A percentile compares a stretch with the other conserved stretches of the same genome.
Evolutionary conservation across 2,113 vertebrate genomes (phyloP).

Genomic region (Chlorodrepanis virens): DNA sequence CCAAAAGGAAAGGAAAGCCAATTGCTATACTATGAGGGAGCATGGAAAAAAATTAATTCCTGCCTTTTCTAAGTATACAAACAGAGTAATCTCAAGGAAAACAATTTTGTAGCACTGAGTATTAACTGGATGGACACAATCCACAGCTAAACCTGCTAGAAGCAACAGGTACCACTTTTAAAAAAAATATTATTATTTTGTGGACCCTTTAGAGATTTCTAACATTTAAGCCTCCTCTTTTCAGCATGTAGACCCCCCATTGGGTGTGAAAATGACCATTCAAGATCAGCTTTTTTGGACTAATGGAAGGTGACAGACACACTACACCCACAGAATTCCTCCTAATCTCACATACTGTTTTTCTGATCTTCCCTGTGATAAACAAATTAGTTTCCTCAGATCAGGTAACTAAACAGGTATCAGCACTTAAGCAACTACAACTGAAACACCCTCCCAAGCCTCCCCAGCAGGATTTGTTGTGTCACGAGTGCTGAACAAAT

Average conservation of each 20-base stretch:
- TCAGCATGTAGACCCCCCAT: background rate
- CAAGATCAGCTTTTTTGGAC: background rate
- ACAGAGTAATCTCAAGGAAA: background rate
- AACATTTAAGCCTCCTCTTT: background rate
- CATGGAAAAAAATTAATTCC: background rate
- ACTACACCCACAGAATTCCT: background rate
- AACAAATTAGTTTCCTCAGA: background rate
- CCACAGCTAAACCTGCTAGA: background rate
- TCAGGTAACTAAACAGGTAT: background rate
- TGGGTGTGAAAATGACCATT: fast-evolving
- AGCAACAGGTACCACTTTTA: background rate
- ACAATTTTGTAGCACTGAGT: background rate
- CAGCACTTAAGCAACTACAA: background rate
- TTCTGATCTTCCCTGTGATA: background rate
- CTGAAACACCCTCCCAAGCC: background rate
- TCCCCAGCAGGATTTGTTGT: background rate
- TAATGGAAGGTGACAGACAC: background rate
- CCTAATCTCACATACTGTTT: background rate
- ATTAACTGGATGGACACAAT: background rate
- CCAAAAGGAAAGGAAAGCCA: background rate
- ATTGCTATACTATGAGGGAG: background rate
- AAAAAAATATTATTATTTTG: background rate
- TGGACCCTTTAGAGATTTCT: background rate
- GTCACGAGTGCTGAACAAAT: background rate
- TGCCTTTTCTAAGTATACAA: background rate